Conservation (phyloP, 2,797 vertebrate genomes). For the Calcarius lapponicus region DNA sequence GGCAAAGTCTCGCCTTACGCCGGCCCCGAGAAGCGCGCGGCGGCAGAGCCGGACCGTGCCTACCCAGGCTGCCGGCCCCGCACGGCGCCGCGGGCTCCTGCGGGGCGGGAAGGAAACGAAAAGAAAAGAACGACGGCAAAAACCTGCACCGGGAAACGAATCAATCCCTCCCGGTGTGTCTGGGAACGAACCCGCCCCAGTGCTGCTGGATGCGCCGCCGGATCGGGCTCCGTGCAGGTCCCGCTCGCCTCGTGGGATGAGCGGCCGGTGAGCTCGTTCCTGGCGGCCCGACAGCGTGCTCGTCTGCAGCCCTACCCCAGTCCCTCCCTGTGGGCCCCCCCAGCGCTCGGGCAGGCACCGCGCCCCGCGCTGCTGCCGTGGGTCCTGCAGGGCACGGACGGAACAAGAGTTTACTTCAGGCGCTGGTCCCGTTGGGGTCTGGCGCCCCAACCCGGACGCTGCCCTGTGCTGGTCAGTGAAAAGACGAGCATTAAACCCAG, state of each 20-base stretch:
- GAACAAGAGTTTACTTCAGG: neutral
- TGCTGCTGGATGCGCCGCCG: neutral
- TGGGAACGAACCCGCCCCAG: neutral
- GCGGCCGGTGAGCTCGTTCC: neutral
- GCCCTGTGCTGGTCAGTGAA: neutral
- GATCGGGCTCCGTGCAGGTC: neutral
- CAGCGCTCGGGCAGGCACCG: neutral
- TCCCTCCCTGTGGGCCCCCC: neutral
- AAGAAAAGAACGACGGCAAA: accelerated
- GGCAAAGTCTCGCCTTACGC: neutral
- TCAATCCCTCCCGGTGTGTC: accelerated
- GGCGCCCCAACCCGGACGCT: neutral
- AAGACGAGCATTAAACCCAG: neutral
- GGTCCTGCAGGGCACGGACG: neutral
- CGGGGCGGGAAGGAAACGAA: conserved; percentile 5
- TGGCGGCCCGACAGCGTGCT: too few species aligned
- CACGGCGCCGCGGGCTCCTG: neutral
- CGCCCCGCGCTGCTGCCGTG: accelerated
- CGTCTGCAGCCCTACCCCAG: neutral
- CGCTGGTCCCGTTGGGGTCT: neutral
- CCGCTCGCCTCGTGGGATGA: neutral
- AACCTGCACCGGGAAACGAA: conserved; percentile 10
- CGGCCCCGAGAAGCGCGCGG: neutral
- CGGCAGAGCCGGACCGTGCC: neutral
- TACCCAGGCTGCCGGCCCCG: neutral